phyloP scores from a whole-genome alignment of 2,797 vertebrate genomes.

The Poecilia gillii region DNA sequence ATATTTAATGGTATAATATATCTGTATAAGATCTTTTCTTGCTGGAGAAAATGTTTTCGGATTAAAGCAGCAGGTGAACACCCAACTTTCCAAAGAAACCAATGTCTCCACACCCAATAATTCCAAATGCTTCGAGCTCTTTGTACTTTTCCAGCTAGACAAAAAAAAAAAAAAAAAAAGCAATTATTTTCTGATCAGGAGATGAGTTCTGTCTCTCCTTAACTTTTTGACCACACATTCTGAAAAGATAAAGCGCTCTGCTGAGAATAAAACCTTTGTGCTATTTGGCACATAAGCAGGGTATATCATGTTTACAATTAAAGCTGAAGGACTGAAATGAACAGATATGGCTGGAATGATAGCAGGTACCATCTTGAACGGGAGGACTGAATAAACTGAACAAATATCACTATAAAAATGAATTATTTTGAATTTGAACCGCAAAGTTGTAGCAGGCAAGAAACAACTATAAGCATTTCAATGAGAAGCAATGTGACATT shows the following conservation, averaged over 20 bases:
- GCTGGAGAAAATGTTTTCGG: background rate
- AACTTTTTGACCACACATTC: background rate
- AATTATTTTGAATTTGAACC: background rate
- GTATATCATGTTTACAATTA: background rate
- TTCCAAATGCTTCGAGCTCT: constrained; percentile 3
- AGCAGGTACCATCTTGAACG: background rate
- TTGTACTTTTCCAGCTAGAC: constrained; percentile 19
- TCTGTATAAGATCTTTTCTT: background rate
- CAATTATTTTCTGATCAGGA: constrained; percentile 18
- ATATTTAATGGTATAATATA: background rate
- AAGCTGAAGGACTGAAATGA: constrained; percentile 13
- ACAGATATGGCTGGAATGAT: constrained; percentile 12
- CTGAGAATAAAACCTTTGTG: constrained; percentile 5
- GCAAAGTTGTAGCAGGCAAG: background rate
- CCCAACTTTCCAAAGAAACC: background rate
- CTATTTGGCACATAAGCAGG: constrained; percentile 4
- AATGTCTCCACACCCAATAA: background rate
- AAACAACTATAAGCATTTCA: background rate
- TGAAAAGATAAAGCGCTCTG: constrained; percentile 1
- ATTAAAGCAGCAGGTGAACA: constrained; percentile 1
- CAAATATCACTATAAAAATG: background rate
- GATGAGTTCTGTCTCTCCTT: constrained; percentile 4
- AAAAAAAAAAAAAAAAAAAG: constrained; percentile 8
- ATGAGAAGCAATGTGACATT: background rate
- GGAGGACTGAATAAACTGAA: background rate